Conservation (phyloP, 2,888 invertebrate species). For the Melanostoma mellinum region DNA sequence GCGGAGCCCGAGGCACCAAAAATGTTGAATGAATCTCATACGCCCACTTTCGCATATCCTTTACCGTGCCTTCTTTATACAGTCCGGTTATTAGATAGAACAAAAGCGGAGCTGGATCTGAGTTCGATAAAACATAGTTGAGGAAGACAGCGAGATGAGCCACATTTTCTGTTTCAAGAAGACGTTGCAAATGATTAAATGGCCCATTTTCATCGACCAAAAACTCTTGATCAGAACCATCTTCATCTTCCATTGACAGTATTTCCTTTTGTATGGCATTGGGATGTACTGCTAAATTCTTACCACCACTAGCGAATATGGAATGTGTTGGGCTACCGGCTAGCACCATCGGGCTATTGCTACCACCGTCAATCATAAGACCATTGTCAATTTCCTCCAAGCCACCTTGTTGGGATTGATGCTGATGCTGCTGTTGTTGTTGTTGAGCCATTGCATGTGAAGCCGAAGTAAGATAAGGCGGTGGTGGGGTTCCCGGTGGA, state of each 20-base stretch:
- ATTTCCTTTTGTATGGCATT: constrained; percentile 87
- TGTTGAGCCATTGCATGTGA: constrained; percentile 80
- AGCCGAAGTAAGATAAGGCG: constrained; percentile 86
- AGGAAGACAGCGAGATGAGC: constrained; percentile 97
- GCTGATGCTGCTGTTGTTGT: constrained; percentile 76
- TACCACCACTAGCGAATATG: constrained; percentile 73
- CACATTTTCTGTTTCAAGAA: constrained; percentile 89
- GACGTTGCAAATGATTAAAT: constrained; percentile 91
- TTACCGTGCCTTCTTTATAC: constrained; percentile 91
- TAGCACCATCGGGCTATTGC: constrained; percentile 45
- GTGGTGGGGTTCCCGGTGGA: constrained; percentile 94
- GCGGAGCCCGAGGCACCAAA: constrained; percentile 90
- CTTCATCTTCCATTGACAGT: constrained; percentile 98
- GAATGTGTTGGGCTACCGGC: constrained; percentile 76
- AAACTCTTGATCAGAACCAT: constrained; percentile 92
- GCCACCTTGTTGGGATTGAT: constrained; percentile 68
- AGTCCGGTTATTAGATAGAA: constrained; percentile 95
- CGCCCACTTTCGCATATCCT: constrained; percentile 98
- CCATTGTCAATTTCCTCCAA: constrained; percentile 73
- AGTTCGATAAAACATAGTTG: constrained; percentile 93
- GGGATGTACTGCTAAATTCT: constrained; percentile 79
- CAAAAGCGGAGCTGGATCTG: constrained; percentile 86
- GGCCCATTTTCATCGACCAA: constrained; percentile 92
- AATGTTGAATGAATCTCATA: constrained; percentile 99
- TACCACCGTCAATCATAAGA: constrained; percentile 47